Percentiles rank a stretch among this genome's conserved stretches.
Evolutionary conservation across 2,113 vertebrate species (phyloP).

Genomic region (Prionailurus viverrinus): DNA sequence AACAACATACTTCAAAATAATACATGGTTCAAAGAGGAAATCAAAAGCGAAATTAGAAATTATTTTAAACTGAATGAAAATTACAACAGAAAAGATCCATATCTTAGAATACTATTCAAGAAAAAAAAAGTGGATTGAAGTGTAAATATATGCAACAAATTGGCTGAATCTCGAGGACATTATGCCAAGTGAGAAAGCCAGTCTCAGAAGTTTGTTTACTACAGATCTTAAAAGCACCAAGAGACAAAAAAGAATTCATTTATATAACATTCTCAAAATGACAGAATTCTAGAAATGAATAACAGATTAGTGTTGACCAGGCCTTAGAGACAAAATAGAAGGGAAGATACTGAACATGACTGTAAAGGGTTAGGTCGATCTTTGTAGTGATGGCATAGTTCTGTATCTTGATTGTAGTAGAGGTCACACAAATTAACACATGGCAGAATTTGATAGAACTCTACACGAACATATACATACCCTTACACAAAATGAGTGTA

Average conservation of each 20-base stretch:
- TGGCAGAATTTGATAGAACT: neutral
- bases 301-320: neutral
- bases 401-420: neutral
- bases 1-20: conserved; percentile 24
- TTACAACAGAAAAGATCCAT: conserved; percentile 2
- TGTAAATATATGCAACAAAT: neutral
- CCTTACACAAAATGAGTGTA: neutral
- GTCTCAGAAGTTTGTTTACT: neutral
- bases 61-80: conserved; percentile 46
- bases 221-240: neutral
- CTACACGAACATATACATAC: too few species aligned
- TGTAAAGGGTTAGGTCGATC: neutral
- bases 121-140: neutral
- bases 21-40: conserved; percentile 3
- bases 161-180: neutral
- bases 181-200: neutral
- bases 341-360: neutral
- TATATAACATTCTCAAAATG: neutral
- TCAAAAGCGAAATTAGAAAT: conserved; percentile 14
- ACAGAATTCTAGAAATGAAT: neutral
- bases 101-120: neutral
- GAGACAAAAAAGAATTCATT: neutral
- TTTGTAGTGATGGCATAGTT: neutral
- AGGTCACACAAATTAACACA: neutral
- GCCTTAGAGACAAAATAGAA: neutral